These are phyloP conservation scores for Papilio xuthus DNA, from an alignment of 1,140 invertebrate species.

Conservation along the genomic window DNA sequence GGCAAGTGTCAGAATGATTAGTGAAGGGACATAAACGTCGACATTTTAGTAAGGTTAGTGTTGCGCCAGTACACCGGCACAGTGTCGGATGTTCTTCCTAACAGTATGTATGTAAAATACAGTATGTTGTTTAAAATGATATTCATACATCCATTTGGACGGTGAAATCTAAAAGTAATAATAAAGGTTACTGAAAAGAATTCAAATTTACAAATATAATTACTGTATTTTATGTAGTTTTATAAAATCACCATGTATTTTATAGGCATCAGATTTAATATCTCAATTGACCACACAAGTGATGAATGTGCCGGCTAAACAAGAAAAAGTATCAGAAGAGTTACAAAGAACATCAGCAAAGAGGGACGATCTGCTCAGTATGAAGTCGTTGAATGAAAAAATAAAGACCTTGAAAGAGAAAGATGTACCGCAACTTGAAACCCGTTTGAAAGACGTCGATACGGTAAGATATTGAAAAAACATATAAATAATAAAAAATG, in stretches of 20 bases:
- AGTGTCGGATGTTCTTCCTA: too few relatives aligned
- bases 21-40: too few relatives aligned
- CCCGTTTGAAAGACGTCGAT: conserved; percentile 71
- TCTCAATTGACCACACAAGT: conserved; percentile 79
- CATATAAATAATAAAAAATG: too few relatives aligned
- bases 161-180: too few relatives aligned
- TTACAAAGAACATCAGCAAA: conserved; percentile 74
- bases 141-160: too few relatives aligned
- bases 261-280: conserved; percentile 70
- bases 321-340: conserved; percentile 74
- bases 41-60: too few relatives aligned
- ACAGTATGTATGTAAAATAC: too few relatives aligned
- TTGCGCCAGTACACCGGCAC: too few relatives aligned
- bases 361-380: conserved; percentile 73
- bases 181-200: too few relatives aligned
- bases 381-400: conserved; percentile 74
- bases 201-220: too few relatives aligned
- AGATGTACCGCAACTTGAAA: conserved; percentile 75
- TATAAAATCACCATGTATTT: not conserved
- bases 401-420: conserved; percentile 69
- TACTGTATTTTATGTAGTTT: not conserved
- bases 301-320: conserved; percentile 75
- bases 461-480: conserved; percentile 52
- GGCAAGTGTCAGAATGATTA: too few relatives aligned
- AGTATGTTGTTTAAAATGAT: too few relatives aligned